Base-by-base conservation (phyloP, 1,140 invertebrate genomes). In the Cryptotermes secundus region DNA sequence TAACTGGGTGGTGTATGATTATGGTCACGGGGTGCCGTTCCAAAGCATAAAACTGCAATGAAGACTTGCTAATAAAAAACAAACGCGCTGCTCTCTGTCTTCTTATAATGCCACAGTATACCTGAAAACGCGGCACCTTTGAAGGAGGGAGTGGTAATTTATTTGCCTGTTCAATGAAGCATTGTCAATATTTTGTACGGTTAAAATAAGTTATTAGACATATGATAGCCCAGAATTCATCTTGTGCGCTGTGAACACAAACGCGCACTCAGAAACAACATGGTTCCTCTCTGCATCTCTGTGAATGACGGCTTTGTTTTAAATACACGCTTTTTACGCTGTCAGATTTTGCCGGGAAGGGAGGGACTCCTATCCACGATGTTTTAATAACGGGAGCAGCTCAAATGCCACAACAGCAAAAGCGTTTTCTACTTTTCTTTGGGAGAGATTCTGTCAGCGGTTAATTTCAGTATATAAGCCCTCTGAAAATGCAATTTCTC, bases 391-490 rank as follows among this genome's bases (percentile, higher is more conserved):
- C 59, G 7, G 26, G n/a, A 72, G 16, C 59, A 72, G n/a, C 59
- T 72, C 59, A 72, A 72, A 72, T 72, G 59, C 59, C 59, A 72
- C 59, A 72, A 72, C 59, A 72, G n/a, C 59, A n/a, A 72, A 31
- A 31, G n/a, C 26, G 59, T n/a, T n/a, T n/a, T 72, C 59, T 72
- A 14, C 31, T 72, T 72, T 72, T 26, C 59, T 72, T 31, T 72
- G 59, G 9, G 26, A 72, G 59, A 72, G 59, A 72, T 72, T 72
- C 59, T 72, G 59, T 72, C 26, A 72, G 59, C n/a, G n/a, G 59
- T 72, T 72, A 72, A 72, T 72, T 72, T 72, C 14, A 72, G 26
- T n/a, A 31, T 72, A 72, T 72, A 31, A 72, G n/a, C 59, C 6
- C 59, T 72, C 59, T 72, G 59, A 72, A 72, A 72, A 72, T 16